Conservation (phyloP, 2,888 invertebrate genomes). For the Epirrhoe tristata region DNA sequence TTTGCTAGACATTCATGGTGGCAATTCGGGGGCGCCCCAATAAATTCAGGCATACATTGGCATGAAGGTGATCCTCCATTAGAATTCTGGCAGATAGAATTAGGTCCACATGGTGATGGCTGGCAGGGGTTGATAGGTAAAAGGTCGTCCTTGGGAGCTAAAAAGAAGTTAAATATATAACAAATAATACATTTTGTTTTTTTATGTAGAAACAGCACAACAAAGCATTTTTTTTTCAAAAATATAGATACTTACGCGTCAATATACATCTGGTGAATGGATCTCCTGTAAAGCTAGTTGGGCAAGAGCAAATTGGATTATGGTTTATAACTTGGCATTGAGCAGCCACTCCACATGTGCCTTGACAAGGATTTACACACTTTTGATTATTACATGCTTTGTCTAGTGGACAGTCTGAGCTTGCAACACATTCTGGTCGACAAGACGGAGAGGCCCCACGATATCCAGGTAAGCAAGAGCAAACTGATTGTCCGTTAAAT, state of each 20-base stretch:
- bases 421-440: slow-evolving; percentile 89
- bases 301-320: slow-evolving; percentile 90
- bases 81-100: slow-evolving; percentile 86
- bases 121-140: slow-evolving; percentile 86
- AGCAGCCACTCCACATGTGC: slow-evolving; percentile 91
- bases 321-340: slow-evolving; percentile 91
- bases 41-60: slow-evolving; percentile 88
- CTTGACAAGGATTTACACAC: slow-evolving; percentile 90
- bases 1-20: slow-evolving; percentile 90
- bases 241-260: slow-evolving; percentile 71
- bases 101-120: slow-evolving; percentile 92
- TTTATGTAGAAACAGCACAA: neutral
- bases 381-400: slow-evolving; percentile 90
- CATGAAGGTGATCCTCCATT: slow-evolving; percentile 87
- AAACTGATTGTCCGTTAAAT: slow-evolving; percentile 87
- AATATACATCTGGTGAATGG: slow-evolving; percentile 87
- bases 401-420: slow-evolving; percentile 89
- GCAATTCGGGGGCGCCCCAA: slow-evolving; percentile 90
- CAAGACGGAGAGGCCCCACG: slow-evolving; percentile 89
- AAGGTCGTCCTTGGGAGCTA: slow-evolving; percentile 64
- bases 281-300: slow-evolving; percentile 87
- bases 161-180: slow-evolving; percentile 36
- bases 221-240: neutral
- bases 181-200: neutral
- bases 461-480: slow-evolving; percentile 87